Base-by-base conservation (phyloP, 1,140 invertebrate genomes). In the Homarus americanus region DNA sequence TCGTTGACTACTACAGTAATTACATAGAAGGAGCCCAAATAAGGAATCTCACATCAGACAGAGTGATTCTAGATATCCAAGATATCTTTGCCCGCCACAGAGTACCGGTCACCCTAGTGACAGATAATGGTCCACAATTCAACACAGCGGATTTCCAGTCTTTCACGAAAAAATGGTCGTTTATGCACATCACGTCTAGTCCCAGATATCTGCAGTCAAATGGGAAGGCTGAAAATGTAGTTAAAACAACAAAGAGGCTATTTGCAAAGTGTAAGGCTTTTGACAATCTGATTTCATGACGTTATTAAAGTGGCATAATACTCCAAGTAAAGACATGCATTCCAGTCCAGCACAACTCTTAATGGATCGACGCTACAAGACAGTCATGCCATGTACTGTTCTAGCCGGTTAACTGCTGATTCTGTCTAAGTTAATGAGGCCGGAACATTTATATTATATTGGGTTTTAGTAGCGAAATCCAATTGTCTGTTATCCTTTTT, bases 71-170 rank as follows among this genome's bases (percentile, higher is more conserved):
- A 41, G 44, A 89, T n/a, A 24, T 92, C 38, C 63, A 91, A 63
- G 78, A 73, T 17, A 87, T 92, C 12, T 93, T 92, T 75, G 78
- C 87, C 5, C 72, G 91, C 36, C 85, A 88, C 90, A 93, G 93
- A 9, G 89, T 93, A 41, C 93, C 93, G n/a, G 88, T 93, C 58
- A 76, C 63, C n/a, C 49, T 93, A 20, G 53, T 91, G 28, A 87
- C 80, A 24, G 93, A 93, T 63, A 93, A 93, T 63, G 91, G 92
- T 53, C 92, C 92, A 12, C 92, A 93, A 63, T 94, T 93, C 72
- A 36, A 89, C 20, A 87, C 41, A 32, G 49, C 24, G 32, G 75
- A 76, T 10, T 5, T 15, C 24, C 15, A 40, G 5, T 5, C 32
- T n/a, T 34, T 76, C 32, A 38, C 32, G 4, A 34, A 76, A 40